phyloP scores from a whole-genome alignment of 1,140 invertebrate genomes.

The Myzus persicae region DNA sequence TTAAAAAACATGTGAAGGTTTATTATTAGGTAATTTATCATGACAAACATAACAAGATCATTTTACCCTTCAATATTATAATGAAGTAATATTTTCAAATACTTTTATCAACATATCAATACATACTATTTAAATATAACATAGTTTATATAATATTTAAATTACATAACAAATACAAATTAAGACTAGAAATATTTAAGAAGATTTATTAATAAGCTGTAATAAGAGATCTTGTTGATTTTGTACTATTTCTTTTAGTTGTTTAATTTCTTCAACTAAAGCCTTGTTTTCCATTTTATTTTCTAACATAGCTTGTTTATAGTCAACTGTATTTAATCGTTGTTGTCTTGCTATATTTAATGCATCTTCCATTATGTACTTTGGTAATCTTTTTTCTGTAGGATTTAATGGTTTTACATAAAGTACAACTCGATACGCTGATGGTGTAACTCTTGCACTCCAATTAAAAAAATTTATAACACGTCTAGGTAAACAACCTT shows the following conservation, averaged over 20 bases:
- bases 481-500: constrained; percentile 74
- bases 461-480: constrained; percentile 76
- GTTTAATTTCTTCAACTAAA: constrained; percentile 57
- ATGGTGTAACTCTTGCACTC: constrained; percentile 77
- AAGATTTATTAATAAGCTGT: constrained; percentile 52
- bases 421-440: constrained; percentile 78
- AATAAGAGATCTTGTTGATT: constrained; percentile 50
- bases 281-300: constrained; percentile 58
- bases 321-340: constrained; percentile 50
- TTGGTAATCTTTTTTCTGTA: constrained; percentile 78
- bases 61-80: constrained; percentile 34
- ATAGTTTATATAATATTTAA: constrained; percentile 16
- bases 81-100: constrained; percentile 41
- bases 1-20: constrained; percentile 62
- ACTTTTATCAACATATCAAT: constrained; percentile 19
- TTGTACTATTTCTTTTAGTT: constrained; percentile 57
- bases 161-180: constrained; percentile 23
- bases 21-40: constrained; percentile 62
- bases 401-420: constrained; percentile 83
- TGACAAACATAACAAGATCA: constrained; percentile 55
- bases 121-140: constrained; percentile 18
- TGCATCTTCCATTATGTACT: constrained; percentile 77
- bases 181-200: constrained; percentile 21
- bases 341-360: constrained; percentile 76
- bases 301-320: constrained; percentile 53